A percentile compares a stretch with the other conserved stretches of the same genome.
phyloP scores from a whole-genome alignment of 35 echinoderm and acorn worm genomes.

The Apostichopus japonicus region DNA sequence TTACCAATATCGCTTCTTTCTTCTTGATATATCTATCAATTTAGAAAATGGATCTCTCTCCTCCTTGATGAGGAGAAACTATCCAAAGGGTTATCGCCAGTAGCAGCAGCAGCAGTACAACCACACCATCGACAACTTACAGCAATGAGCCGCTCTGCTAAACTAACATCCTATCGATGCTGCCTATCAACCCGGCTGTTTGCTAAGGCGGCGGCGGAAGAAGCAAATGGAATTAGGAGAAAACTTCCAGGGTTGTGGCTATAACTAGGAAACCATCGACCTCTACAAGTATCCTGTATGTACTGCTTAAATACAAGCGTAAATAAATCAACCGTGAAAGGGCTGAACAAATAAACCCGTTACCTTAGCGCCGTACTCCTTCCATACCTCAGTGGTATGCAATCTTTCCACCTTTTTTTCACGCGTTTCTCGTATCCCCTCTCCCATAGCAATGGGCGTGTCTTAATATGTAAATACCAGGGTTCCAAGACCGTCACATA shows the following conservation, averaged over 20 bases:
- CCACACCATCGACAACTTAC: background rate
- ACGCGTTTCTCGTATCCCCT: too few species aligned
- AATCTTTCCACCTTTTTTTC: too few species aligned
- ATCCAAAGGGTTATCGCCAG: background rate
- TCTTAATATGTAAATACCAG: too few species aligned
- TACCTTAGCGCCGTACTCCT: background rate
- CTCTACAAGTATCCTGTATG: constrained; percentile 2
- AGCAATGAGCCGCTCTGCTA: background rate
- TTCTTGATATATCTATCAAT: too few species aligned
- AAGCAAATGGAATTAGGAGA: background rate
- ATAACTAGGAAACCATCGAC: constrained; percentile 12
- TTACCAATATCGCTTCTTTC: too few species aligned
- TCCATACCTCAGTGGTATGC: too few species aligned
- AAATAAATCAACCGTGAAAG: constrained; percentile 38
- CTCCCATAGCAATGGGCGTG: too few species aligned
- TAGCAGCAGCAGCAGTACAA: background rate
- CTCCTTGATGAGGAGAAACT: background rate
- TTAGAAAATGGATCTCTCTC: background rate
- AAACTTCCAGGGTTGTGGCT: background rate
- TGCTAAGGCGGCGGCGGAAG: too few species aligned
- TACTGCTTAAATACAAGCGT: background rate
- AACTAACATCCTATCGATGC: background rate
- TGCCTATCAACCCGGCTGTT: too few species aligned
- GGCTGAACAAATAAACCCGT: constrained; percentile 34
- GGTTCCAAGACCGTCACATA: too few species aligned